Base-by-base conservation (phyloP, 2,797 vertebrate genomes). In the Microctenopoma stevenorrisi region DNA sequence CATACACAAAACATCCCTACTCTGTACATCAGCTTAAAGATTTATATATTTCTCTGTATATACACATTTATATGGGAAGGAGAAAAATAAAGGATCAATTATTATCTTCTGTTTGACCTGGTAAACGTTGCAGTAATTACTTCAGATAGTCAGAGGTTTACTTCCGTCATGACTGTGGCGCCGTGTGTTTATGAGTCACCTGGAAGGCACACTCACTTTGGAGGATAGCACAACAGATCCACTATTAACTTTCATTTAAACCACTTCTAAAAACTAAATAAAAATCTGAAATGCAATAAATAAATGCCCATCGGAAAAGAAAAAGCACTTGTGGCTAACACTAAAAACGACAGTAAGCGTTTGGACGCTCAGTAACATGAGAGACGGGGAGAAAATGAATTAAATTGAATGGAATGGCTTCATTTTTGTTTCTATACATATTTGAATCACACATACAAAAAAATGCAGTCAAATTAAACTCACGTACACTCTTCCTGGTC, bases 31-130 rank as follows among this genome's bases (percentile, higher is more conserved):
- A 12, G 70, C 71, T 83, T 76, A 79, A 79, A 84, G 79, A 82
- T 87, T 85, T 81, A 82, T 90, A 91, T 81, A 87, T 51, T 71
- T 90, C 85, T 89, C 78, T 90, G 56, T 90, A 91, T 88, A 67
- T 87, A 90, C 83, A 90, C 74, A 86, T 86, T 82, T 84, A 76
- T 88, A 89, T 67, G 82, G 81, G 76, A 79, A 74, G 67, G 28
- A 70, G 48, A 68, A 78, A 84, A 88, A 86, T 71, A 78, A 83
- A 84, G 50, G 42, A 61, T 64, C 22, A 38, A 38, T 74, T 46
- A 52, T 54, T 2, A 6, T 52, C 54, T 58, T 76, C 28, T 61
- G 64, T 84, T 79, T 78, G 48, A 83, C 73, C 64, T 42, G 65
- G 74, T 83, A 73, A 87, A 83, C 70, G 44, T 75, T 22, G 52